Percentiles rank a stretch among this genome's conserved stretches.
These are phyloP conservation scores for Isoperla grammatica DNA, from an alignment of 2,888 invertebrate genomes.

Conservation along the genomic window DNA sequence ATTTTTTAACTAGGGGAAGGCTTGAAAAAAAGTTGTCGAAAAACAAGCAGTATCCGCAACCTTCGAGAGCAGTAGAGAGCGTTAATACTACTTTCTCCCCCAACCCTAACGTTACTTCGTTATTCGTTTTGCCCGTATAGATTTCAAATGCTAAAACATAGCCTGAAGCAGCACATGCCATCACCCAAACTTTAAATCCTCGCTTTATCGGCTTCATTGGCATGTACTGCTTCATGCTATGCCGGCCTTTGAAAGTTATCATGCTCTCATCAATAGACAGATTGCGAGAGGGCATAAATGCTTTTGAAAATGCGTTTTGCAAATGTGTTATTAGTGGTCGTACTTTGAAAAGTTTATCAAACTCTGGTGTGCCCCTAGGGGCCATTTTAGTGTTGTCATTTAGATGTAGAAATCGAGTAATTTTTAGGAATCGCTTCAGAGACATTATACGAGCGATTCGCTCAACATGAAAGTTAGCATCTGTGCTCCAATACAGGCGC, in stretches of 20 bases:
- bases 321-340: constrained; percentile 24
- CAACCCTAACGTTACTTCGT: constrained; percentile 10
- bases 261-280: constrained; percentile 33
- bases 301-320: constrained; percentile 16
- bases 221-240: constrained; percentile 33
- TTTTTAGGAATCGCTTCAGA: neutral
- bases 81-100: constrained; percentile 36
- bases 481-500: constrained; percentile 15
- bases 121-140: constrained; percentile 6
- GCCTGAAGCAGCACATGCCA: no score
- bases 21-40: constrained; percentile 33
- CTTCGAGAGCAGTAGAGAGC: constrained; percentile 32
- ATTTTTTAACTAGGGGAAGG: constrained; percentile 21
- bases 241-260: constrained; percentile 36
- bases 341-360: constrained; percentile 34
- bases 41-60: constrained; percentile 32
- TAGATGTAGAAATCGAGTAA: constrained; percentile 8
- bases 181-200: constrained; percentile 26
- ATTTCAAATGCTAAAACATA: no score
- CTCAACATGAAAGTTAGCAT: constrained; percentile 10
- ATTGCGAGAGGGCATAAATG: constrained; percentile 24
- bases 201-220: constrained; percentile 33
- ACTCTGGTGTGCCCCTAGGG: constrained; percentile 25
- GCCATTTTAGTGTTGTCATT: constrained; percentile 11
- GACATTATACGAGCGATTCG: neutral